phyloP scores from a whole-genome alignment of 1,140 invertebrate genomes.

The Charaxes varanes region DNA sequence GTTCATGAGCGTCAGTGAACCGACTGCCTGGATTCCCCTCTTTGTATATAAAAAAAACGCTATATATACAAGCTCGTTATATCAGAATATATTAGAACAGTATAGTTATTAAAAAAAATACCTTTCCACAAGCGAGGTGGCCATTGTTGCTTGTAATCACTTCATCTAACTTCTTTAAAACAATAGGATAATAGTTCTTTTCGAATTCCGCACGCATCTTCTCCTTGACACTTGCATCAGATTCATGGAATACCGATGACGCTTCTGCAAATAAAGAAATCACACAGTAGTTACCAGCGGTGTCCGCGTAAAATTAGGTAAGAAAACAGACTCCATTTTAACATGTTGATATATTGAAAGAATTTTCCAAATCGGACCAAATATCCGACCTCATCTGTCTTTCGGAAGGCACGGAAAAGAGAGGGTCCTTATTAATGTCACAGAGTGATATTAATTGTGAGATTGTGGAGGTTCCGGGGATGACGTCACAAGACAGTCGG shows the following conservation, averaged over 20 bases:
- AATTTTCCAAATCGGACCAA: too few relatives aligned
- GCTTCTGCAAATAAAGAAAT: constrained; percentile 11
- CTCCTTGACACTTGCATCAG: constrained; percentile 2
- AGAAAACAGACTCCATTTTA: too few relatives aligned
- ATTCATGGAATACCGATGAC: constrained; percentile 1
- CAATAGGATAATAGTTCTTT: constrained; percentile 22
- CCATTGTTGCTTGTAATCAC: constrained; percentile 59
- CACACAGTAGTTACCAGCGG: not conserved
- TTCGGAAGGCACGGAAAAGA: too few relatives aligned
- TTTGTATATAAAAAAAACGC: not conserved
- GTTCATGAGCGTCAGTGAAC: too few relatives aligned
- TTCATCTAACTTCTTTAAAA: constrained; percentile 24
- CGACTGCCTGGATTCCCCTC: too few relatives aligned
- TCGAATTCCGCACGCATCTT: constrained; percentile 17
- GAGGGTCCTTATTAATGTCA: too few relatives aligned
- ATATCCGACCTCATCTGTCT: not conserved
- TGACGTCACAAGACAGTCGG: too few relatives aligned
- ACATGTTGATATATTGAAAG: too few relatives aligned
- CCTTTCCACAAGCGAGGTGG: constrained; percentile 49
- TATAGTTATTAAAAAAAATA: not conserved
- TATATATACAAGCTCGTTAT: too few relatives aligned
- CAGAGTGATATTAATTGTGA: too few relatives aligned
- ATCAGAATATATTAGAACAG: not conserved
- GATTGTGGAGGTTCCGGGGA: too few relatives aligned
- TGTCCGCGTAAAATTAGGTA: too few relatives aligned